Evolutionary conservation across 2,113 vertebrate genomes (phyloP).

Genomic region (Ageneiosus marmoratus): DNA sequence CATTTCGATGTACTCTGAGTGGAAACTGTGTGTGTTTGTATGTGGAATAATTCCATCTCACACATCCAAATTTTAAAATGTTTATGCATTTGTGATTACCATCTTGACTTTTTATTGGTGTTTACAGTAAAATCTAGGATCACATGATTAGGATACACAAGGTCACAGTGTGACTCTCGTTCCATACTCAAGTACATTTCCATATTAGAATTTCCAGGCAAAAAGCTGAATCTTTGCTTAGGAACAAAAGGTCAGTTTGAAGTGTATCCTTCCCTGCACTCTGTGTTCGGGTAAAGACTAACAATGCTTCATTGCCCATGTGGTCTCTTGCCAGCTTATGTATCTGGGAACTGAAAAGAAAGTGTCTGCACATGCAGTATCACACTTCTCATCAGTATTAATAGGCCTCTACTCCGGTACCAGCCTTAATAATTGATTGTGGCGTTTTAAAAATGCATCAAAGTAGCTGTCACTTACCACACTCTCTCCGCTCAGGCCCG

Average conservation of each 20-base stretch:
- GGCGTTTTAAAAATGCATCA: constrained; percentile 72
- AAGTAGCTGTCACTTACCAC: constrained; percentile 70
- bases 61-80: neutral
- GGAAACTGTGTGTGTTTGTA: neutral
- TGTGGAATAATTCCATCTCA: neutral
- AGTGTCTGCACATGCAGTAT: constrained; percentile 72
- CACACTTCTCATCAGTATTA: constrained; percentile 68
- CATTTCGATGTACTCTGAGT: constrained; percentile 30
- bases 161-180: neutral
- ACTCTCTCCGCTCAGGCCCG: constrained; percentile 70
- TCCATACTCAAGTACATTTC: neutral
- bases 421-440: constrained; percentile 68
- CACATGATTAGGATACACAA: neutral
- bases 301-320: constrained; percentile 64
- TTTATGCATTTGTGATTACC: neutral
- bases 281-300: constrained; percentile 46
- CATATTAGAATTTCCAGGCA: neutral
- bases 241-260: constrained; percentile 1
- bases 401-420: constrained; percentile 62
- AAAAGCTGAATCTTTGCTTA: neutral
- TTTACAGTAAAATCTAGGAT: neutral
- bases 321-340: constrained; percentile 66
- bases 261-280: constrained; percentile 60
- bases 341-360: constrained; percentile 78
- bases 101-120: neutral